phyloP scores from a whole-genome alignment of 37 sponge, comb jelly and placozoan species.

The Mnemiopsis leidyi region DNA sequence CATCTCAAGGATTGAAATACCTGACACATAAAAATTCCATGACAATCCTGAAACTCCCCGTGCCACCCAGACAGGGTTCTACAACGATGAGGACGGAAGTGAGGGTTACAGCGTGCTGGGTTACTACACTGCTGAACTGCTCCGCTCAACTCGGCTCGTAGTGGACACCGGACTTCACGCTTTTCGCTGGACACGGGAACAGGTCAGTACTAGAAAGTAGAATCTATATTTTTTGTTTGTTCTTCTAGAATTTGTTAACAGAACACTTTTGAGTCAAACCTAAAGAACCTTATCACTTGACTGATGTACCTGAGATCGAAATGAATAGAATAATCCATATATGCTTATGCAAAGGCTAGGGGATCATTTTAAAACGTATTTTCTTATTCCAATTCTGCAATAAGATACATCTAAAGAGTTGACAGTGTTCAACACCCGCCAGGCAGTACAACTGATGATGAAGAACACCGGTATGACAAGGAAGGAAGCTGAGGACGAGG shows the following conservation, averaged over 20 bases:
- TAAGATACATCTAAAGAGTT: not conserved
- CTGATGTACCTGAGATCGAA: too few species aligned
- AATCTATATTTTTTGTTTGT: too few species aligned
- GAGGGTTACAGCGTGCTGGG: constrained; percentile 46
- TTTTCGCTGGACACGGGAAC: constrained; percentile 16
- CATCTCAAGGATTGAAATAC: too few species aligned
- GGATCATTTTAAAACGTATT: not conserved
- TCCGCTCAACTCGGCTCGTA: constrained; percentile 2
- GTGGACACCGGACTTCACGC: constrained; percentile 59
- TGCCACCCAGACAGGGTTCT: not conserved
- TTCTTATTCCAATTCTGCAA: not conserved
- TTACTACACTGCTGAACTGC: constrained; percentile 6
- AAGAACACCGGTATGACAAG: constrained; percentile 23
- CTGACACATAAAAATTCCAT: too few species aligned
- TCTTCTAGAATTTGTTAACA: too few species aligned
- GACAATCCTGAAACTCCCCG: too few species aligned
- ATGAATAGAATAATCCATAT: too few species aligned
- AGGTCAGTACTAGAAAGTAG: too few species aligned
- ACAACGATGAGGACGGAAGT: constrained; percentile 31
- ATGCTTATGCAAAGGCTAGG: too few species aligned
- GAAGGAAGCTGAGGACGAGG: constrained; percentile 53
- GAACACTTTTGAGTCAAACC: too few species aligned
- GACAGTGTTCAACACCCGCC: not conserved
- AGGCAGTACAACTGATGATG: constrained; percentile 28
- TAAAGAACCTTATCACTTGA: too few species aligned